Percentiles rank a stretch among this genome's conserved stretches.
Conservation (phyloP, 2,113 vertebrate species). For the Lichenostomus cassidix region DNA sequence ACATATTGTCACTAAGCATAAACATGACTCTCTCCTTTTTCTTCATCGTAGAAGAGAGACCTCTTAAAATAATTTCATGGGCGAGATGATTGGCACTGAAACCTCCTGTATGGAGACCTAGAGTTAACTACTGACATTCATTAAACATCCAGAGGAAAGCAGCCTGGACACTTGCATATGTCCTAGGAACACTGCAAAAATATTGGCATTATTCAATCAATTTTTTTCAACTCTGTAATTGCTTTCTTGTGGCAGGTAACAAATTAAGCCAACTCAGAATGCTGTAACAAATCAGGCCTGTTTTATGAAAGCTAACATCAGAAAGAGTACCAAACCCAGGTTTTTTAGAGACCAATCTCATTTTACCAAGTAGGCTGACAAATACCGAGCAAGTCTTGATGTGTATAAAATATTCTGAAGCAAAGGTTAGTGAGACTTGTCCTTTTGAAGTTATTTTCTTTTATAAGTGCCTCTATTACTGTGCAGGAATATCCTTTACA, state of each 20-base stretch:
- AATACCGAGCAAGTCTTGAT: background rate
- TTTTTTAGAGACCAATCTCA: background rate
- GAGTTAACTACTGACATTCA: background rate
- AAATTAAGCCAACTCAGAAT: background rate
- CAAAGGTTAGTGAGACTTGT: background rate
- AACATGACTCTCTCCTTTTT: background rate
- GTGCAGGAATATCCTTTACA: background rate
- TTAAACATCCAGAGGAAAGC: background rate
- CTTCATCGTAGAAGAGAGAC: background rate
- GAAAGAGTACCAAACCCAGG: background rate
- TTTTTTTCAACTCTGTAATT: background rate
- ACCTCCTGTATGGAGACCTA: background rate
- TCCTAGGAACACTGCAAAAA: background rate
- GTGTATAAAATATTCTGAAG: background rate
- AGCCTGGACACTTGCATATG: fast-evolving
- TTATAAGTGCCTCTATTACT: background rate
- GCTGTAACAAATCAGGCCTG: background rate
- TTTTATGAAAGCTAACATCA: background rate
- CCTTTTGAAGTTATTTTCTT: background rate
- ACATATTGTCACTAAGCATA: background rate
- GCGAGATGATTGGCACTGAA: background rate
- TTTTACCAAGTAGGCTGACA: background rate
- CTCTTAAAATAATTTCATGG: background rate
- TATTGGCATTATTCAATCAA: background rate
- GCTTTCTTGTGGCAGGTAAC: background rate